Evolutionary conservation across 2,797 vertebrate species (phyloP), one percentile per base, ranked within the genome.

Genomic region (Chelon labrosus): DNA sequence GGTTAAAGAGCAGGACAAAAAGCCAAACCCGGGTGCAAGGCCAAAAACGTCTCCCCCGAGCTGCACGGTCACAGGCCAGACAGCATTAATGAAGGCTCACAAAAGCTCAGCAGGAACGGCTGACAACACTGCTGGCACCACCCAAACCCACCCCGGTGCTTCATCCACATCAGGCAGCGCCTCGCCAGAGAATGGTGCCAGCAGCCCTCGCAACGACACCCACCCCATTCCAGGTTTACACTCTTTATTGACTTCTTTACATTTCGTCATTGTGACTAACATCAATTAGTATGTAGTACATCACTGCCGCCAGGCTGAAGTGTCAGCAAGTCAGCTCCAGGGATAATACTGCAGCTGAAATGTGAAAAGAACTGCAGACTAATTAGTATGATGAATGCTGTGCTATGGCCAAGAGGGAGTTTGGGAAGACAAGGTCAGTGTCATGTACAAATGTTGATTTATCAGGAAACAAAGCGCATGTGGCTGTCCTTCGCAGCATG

Each of bases 31-130:
- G 52, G 97, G 96, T 50, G 96, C 96, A 7, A 95, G 97, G 77
- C 96, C 97, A 49, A 98, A 97, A 91, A 93, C 94, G 16, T 89
- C 94, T 27, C 78, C 93, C 42, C 93, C 94, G 35, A 94, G 89
- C 63, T 72, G 91, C 80, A 92, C 85, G 0, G 72, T 90, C 4
- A 53, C 76, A 4, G 47, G 77, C 25, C 95, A 94, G 61, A 73
- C 91, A 52, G 93, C 94, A 85, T 75, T 83, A 83, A 69, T n/a
- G 46, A 98, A 96, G 78, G 79, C 92, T 31, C 79, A 89, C 55
- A 98, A 92, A 85, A 94, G 91, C 83, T 57, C n/a, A 7, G 66
- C 83, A 9, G 95, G 85, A 61, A 96, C 90, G 59, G 90, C 85
- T 10, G 75, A 91, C 70, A 25, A 75, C 75, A 74, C 90, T 51